phyloP scores from a whole-genome alignment of 2,113 vertebrate species.

The Gavialis gangeticus region DNA sequence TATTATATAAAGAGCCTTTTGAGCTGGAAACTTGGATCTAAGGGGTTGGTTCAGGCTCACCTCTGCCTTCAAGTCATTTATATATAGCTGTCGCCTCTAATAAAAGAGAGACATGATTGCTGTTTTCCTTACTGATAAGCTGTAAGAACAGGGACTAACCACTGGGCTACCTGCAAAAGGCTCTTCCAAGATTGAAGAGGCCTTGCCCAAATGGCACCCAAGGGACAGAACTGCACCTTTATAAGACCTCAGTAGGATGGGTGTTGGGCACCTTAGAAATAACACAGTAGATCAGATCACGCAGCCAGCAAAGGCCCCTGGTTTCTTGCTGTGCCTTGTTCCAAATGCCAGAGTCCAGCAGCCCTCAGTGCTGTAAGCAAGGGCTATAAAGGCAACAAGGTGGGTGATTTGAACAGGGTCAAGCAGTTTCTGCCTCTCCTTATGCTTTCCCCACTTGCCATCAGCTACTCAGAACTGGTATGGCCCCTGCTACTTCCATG shows the following conservation, averaged over 20 bases:
- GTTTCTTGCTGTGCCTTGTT: constrained; percentile 9
- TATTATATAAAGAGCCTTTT: background rate
- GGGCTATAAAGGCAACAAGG: background rate
- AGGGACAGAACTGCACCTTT: background rate
- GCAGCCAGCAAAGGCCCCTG: background rate
- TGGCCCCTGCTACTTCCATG: background rate
- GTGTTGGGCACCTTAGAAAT: constrained; percentile 2
- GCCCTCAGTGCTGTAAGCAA: background rate
- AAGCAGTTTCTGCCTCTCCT: background rate
- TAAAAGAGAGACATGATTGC: background rate
- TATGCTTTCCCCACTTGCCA: constrained; percentile 31
- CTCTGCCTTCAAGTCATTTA: background rate
- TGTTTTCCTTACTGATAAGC: background rate
- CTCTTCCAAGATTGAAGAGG: constrained; percentile 10
- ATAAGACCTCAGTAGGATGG: background rate
- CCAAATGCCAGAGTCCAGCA: background rate
- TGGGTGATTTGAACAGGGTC: background rate
- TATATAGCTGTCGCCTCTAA: rapidly evolving
- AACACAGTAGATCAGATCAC: background rate
- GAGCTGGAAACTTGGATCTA: background rate
- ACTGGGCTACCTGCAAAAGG: background rate
- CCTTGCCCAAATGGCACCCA: background rate
- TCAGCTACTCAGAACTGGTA: background rate
- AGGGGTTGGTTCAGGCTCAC: background rate
- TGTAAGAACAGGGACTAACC: constrained; percentile 8